Percentiles rank a stretch among this genome's conserved stretches.
These are phyloP conservation scores for Himalopsyche tibetana DNA, from an alignment of 2,888 invertebrate genomes.

Conservation along the genomic window DNA sequence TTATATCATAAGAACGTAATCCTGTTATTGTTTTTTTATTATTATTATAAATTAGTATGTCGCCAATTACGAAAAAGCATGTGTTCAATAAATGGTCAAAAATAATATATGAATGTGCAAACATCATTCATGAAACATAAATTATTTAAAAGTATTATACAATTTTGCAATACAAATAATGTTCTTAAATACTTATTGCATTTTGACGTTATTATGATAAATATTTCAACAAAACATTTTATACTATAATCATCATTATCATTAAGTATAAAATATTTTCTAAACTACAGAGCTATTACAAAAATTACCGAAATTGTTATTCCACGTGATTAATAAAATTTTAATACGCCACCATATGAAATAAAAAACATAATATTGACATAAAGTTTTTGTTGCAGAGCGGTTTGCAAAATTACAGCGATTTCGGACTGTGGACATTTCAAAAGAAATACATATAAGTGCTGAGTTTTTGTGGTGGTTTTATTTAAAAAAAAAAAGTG, in stretches of 20 bases:
- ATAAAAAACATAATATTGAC: conserved; percentile 13
- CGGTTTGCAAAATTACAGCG: not conserved
- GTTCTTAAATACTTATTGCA: not conserved
- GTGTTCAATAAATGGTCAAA: no score
- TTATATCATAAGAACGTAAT: no score
- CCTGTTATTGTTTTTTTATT: no score
- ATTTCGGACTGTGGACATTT: conserved; percentile 11
- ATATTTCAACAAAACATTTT: not conserved
- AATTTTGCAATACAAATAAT: not conserved
- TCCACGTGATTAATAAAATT: not conserved
- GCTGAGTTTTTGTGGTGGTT: not conserved
- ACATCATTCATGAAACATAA: no score
- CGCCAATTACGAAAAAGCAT: no score
- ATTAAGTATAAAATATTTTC: not conserved
- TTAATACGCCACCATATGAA: not conserved
- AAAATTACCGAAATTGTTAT: not conserved
- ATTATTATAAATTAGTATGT: no score
- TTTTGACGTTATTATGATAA: not conserved
- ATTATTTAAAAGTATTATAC: no score
- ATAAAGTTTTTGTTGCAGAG: conserved; percentile 6
- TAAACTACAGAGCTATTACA: not conserved
- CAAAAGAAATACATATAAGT: not conserved
- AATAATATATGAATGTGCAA: no score
- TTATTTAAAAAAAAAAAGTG: not conserved
- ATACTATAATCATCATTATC: conserved; percentile 10